These are phyloP conservation scores for Coreius guichenoti DNA, from an alignment of 2,797 vertebrate genomes.

Conservation along the genomic window DNA sequence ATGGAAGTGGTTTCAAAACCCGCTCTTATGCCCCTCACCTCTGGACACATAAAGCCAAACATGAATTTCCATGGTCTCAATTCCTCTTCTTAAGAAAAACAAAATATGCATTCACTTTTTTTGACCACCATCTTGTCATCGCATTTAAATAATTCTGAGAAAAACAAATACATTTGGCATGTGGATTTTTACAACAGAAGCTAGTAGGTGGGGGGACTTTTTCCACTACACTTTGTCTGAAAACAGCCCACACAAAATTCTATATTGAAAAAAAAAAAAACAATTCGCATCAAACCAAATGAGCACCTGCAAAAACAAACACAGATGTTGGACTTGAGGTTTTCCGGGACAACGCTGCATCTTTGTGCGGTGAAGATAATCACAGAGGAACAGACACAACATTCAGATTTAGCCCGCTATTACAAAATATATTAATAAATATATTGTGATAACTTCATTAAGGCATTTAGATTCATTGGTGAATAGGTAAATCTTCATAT, in stretches of 20 bases:
- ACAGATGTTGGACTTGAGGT: slow-evolving; percentile 75
- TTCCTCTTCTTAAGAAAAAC: slow-evolving; percentile 33
- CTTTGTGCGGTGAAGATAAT: slow-evolving; percentile 37
- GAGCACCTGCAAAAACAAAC: slow-evolving; percentile 79
- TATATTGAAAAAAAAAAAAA: slow-evolving; percentile 68
- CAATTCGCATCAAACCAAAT: slow-evolving; percentile 76
- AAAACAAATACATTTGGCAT: slow-evolving; percentile 34
- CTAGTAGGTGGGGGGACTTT: slow-evolving; percentile 42
- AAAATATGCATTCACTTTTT: slow-evolving; percentile 23
- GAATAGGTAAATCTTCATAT: not conserved
- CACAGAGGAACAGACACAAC: slow-evolving; percentile 43
- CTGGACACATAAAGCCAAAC: not conserved
- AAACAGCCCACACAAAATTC: slow-evolving; percentile 57
- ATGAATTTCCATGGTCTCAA: slow-evolving; percentile 6
- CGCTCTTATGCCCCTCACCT: not conserved
- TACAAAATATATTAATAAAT: not conserved
- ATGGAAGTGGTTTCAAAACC: not conserved
- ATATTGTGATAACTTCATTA: slow-evolving; percentile 7
- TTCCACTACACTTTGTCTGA: slow-evolving; percentile 44
- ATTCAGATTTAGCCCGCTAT: slow-evolving; percentile 35
- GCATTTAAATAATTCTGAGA: slow-evolving; percentile 55
- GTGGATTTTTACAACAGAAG: slow-evolving; percentile 29
- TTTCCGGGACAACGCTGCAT: slow-evolving; percentile 67
- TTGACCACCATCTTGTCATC: slow-evolving; percentile 45
- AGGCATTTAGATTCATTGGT: not conserved